These are phyloP conservation scores for Papilio polyxenes DNA, from an alignment of 1,140 invertebrate genomes.

Conservation along the genomic window DNA sequence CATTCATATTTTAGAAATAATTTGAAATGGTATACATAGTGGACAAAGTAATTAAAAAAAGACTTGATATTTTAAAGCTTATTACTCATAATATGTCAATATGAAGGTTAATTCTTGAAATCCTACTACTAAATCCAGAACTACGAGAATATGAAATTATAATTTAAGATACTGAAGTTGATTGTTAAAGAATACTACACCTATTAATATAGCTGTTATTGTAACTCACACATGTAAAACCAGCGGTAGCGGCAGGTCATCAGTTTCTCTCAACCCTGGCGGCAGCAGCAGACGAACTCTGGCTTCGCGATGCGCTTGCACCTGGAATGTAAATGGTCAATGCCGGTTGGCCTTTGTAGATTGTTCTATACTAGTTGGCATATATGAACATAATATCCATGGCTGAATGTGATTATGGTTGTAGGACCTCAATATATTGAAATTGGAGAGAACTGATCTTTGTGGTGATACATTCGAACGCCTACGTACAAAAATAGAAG, in stretches of 20 bases:
- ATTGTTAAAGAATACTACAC: background rate
- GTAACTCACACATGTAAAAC: constrained; percentile 88
- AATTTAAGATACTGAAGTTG: background rate
- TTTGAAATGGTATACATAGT: too few relatives aligned
- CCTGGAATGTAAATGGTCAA: constrained; percentile 48
- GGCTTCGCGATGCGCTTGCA: constrained; percentile 70
- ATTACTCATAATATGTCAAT: too few relatives aligned
- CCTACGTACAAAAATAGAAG: too few relatives aligned
- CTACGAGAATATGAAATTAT: background rate
- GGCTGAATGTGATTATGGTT: background rate
- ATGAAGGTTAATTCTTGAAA: too few relatives aligned
- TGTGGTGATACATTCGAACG: too few relatives aligned
- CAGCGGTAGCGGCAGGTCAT: constrained; percentile 90
- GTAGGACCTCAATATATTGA: too few relatives aligned
- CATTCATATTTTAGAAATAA: background rate
- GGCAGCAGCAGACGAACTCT: constrained; percentile 86
- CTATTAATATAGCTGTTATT: background rate
- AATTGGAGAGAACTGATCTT: too few relatives aligned
- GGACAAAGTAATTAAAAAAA: too few relatives aligned
- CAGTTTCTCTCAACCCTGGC: constrained; percentile 88
- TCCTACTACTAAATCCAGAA: background rate
- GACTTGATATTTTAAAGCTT: too few relatives aligned
- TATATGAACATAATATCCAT: too few relatives aligned
- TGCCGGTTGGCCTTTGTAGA: background rate
- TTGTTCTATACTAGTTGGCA: background rate